Percentiles rank a stretch among this genome's conserved stretches.
Conservation (phyloP, 2,113 vertebrate species). For the Clarias magur region DNA sequence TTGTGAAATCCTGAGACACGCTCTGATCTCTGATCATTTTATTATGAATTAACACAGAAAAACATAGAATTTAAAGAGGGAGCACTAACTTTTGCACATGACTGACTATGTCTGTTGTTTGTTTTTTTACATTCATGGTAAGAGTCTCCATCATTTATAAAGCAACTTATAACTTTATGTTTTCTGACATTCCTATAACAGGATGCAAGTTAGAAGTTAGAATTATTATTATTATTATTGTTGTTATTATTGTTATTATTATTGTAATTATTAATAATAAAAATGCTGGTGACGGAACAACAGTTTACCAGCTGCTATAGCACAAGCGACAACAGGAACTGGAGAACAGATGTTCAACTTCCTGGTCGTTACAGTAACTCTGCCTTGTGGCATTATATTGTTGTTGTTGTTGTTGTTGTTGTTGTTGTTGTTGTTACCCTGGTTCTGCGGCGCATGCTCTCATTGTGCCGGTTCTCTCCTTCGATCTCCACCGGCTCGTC, state of each 20-base stretch:
- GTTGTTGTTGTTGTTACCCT: conserved; percentile 68
- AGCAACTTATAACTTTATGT: neutral
- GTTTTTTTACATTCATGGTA: neutral
- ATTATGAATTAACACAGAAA: too few relatives aligned
- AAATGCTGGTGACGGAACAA: neutral
- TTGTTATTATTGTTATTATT: too few relatives aligned
- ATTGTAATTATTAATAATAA: too few relatives aligned
- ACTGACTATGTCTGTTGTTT: neutral
- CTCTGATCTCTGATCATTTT: too few relatives aligned
- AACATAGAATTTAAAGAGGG: too few relatives aligned
- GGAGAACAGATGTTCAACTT: too few relatives aligned
- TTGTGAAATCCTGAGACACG: too few relatives aligned
- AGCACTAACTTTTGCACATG: too few relatives aligned
- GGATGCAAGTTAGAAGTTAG: too few relatives aligned
- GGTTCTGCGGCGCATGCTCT: conserved; percentile 64
- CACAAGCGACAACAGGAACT: neutral
- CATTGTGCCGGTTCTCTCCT: conserved; percentile 64
- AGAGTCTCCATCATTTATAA: neutral
- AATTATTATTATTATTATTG: too few relatives aligned
- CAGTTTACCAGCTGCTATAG: neutral
- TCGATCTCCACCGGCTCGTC: conserved; percentile 70
- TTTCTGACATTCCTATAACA: neutral
- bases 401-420: neutral
- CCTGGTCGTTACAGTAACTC: too few relatives aligned
- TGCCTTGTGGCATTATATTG: neutral